Base-by-base conservation (phyloP, 2,888 invertebrate species). In the Drosophila ochracea region DNA sequence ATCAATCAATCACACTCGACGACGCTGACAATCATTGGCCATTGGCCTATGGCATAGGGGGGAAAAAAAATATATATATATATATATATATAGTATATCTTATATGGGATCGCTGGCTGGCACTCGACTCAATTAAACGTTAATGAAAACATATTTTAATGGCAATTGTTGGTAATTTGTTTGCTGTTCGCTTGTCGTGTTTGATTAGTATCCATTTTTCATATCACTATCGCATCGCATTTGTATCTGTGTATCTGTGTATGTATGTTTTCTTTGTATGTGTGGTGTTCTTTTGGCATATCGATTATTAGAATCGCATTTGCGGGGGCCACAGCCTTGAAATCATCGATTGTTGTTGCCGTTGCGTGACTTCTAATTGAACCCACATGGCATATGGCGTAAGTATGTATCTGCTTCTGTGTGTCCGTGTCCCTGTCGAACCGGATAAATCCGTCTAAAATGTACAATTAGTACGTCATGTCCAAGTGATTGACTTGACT, bases 1-100 rank as follows among this genome's bases (percentile, higher is more conserved):
- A 83, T 84, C 78, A 84, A 83, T 83, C 83, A 87, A 83, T 81
- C 83, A 83, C 88, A 82, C 71, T 82, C 71, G 69, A 72, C 65
- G 69, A 63, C 60, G 58, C 73, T 81, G 75, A 76, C 79, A 79
- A 80, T 76, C 80, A 72, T 80, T 72, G 81, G 66, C 68, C 80
- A 76, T 78, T 78, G 78, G 76, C 66, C 66, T 69, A 64, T 69
- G 66, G 39, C 43, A 64, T 58, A 60, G 21, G 68, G 69, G 28
- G 10, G 43, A 76, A 65, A 70, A 61, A 13, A 13, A 28, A 28
- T 4, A 39, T 4, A 21, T 21, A 47, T 21, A 1, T 49, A 16
- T 2, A 37, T 37, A 5, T 35, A 5, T 35, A 16, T 33, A 11
- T 33, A 33, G 3, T 11, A 43, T 21, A 47, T 54, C 53, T 43